Percentiles rank a stretch among this genome's conserved stretches.
phyloP scores from a whole-genome alignment of 2,797 vertebrate species.

The Dicrostonyx torquatus region DNA sequence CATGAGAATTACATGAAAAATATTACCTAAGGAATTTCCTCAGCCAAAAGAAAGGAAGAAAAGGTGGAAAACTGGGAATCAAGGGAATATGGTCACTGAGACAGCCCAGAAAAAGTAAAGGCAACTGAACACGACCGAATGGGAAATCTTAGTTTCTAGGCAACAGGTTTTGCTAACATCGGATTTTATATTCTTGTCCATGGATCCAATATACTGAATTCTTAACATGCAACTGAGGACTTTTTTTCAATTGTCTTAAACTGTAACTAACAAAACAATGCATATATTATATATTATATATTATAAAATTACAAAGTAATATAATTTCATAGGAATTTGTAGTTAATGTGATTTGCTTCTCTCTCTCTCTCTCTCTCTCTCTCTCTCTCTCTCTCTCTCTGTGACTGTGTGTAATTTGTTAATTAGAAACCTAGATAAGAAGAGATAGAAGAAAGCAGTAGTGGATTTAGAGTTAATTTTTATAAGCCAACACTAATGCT shows the following conservation, averaged over 20 bases:
- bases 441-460: background rate
- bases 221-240: background rate
- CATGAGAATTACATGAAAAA: background rate
- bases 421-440: constrained; percentile 8
- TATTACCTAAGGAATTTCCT: background rate
- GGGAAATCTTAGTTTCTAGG: background rate
- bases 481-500: background rate
- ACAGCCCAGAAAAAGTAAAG: background rate
- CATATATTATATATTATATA: background rate
- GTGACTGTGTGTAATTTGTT: background rate
- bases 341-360: background rate
- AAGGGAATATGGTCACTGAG: background rate
- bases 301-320: constrained; percentile 35
- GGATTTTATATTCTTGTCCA: background rate
- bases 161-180: background rate
- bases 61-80: background rate
- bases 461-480: constrained; percentile 31
- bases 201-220: background rate
- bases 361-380: background rate
- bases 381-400: background rate
- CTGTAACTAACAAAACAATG: constrained; percentile 12
- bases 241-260: constrained; percentile 37
- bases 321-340: background rate
- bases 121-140: background rate
- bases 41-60: constrained; percentile 16